Evolutionary conservation across 2,113 vertebrate species (phyloP), one percentile per base, ranked within the genome.

Genomic region (Nycticorax nycticorax): DNA sequence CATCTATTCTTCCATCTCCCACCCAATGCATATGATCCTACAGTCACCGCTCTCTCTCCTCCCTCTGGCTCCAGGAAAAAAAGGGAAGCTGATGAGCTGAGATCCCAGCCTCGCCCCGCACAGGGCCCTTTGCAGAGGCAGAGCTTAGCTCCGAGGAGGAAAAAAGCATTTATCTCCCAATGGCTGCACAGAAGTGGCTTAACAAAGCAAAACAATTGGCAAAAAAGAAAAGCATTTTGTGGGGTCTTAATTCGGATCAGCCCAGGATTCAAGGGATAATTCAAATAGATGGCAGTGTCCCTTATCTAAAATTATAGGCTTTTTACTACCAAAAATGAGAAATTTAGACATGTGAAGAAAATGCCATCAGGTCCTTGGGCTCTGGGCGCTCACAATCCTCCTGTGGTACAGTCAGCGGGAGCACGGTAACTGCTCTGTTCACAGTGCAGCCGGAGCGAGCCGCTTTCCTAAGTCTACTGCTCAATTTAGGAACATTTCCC

Each of bases 1-100:
- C 68, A 77, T 79, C 32, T 86, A 77, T 87, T 94, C 69, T 89
- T 94, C 86, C 30, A 77, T 68, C 77, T 92, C 72, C 92, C 83
- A 90, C 82, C 63, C 64, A 57, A 59, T 37, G 57, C 84, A 85
- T 81, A 56, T 87, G 69, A 91, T 96, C 45, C 80, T 66, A 45
- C 69, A 92, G 62, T 93, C 88, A 95, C 60, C 92, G 75, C 55
- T 88, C 35, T 72, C 80, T 74, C 37, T 52, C 89, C 67, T 92
- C n/a, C 53, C 63, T 45, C 45, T 72, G 74, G 86, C 73, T 89
- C 28, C 48, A 64, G 88, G 86, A 82, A 85, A 69, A 78, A 88
- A 91, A 60, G 22, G 15, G 68, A 87, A 89, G 71, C 73, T 81
- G 63, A 67, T 1, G 27, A 83, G 67, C 41, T 14, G 23, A 83